Base-by-base conservation (phyloP, 2,797 vertebrate genomes). In the Clarias pachynema region DNA sequence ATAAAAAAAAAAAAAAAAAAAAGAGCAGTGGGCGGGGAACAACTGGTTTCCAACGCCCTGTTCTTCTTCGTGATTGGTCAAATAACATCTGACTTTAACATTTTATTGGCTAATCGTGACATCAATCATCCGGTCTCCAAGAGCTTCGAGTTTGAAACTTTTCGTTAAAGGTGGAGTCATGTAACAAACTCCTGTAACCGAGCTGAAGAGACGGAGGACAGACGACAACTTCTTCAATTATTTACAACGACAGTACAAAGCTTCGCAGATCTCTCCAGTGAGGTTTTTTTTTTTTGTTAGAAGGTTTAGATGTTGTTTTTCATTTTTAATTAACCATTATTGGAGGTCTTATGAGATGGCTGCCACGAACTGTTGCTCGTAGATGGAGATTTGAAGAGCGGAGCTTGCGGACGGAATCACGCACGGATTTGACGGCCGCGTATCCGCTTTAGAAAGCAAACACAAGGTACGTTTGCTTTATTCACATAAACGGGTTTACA, bases 71-170 rank as follows among this genome's bases (percentile, higher is more conserved):
- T 90, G 90, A 92, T 93, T 95, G 93, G 94, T 73, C 86, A 68
- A 82, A n/a, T 20, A 16, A 34, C 34, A 81, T 73, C 87, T 57
- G 49, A 70, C 15, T 9, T 49, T 49, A 84, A 53, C 68, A 53
- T 81, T 63, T 60, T 81, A 96, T 95, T 96, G 95, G 95, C 29
- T 86, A 66, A 74, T 40, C 15, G 62, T 77, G 6, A 86, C 90
- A 92, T 95, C 95, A 94, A 90, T 96, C 94, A 83, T 59, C 20
- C 16, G 68, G 88, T 82, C 80, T 88, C 84, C 78, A 89, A 78
- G 84, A 90, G 73, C 74, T 90, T 85, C 90, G 93, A 93, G 94
- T 96, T 96, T 95, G 90, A 95, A 96, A 96, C 94, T 95, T 95
- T 94, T 93, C 85, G 89, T 84, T 66, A 82, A 88, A 92, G 87